Base-by-base conservation (phyloP, 2,888 invertebrate species). In the Drosophila stalkeri region DNA sequence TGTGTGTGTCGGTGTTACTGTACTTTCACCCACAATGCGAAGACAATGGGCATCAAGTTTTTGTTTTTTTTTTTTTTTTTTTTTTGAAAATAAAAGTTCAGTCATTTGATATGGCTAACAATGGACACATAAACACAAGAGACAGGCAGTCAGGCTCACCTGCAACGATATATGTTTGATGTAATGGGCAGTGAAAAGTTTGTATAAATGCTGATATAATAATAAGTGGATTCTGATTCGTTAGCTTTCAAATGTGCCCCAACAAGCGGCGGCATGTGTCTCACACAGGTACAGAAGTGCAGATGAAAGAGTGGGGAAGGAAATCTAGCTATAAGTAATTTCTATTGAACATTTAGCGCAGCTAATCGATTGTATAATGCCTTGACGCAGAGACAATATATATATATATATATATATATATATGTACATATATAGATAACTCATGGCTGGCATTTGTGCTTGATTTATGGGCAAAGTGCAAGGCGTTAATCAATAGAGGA, bases 1-100 rank as follows among this genome's bases (percentile, higher is more conserved):
- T 55, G 20, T 41, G 44, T 47, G 41, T 67, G 39, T 62, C 49
- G 54, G 59, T 57, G 65, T 44, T 9, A 23, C 57, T 33, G 63
- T 72, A 85, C 85, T 85, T 85, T 85, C 86, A 85, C 86, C 86
- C 81, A 76, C 82, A 76, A 68, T 39, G 54, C 20, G 41, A 7
- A 78, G 57, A 84, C 82, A 85, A 82, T 81, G 63, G 63, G 80
- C 64, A 51, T 62, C 18, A 67, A 75, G 72, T 77, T 77, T 51
- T 49, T 49, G 20, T 20, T 43, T 46, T 14, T 44, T n/a, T n/a
- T n/a, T 77, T 77, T 51, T 49, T 51, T 23, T 20, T 44, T 47
- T 9, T 44, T 64, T 65, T 63, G 72, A 77, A 85, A 73, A 81
- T 66, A 75, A 77, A 80, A 82, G 74, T 73, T 56, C 20, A 59